Evolutionary conservation across 2,113 vertebrate genomes (phyloP), one percentile per base, ranked within the genome.

Genomic region (Pholis gunnellus): DNA sequence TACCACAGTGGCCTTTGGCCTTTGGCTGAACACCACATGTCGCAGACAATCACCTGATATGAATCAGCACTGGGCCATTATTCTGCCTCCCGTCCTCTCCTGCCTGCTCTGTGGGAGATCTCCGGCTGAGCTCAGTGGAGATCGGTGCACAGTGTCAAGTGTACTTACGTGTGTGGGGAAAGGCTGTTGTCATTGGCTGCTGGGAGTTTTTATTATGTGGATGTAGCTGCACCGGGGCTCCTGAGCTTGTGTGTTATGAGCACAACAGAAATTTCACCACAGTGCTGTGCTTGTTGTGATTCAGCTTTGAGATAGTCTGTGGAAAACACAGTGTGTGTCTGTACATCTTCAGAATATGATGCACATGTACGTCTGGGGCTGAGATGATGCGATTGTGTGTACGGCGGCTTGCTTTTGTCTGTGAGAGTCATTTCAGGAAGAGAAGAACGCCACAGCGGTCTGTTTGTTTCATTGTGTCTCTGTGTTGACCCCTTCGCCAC

Each of bases 1-100:
- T 80, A 59, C 87, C 66, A 5, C 59, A 1, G 20, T 80, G 92
- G 79, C 89, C 91, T 91, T 93, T 92, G 93, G 83, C 90, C 92
- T 91, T 90, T 91, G 88, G 87, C 92, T 69, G 80, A 86, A 80
- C 79, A 69, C 85, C 57, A 65, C 79, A 67, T 88, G 91, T 93
- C 90, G 89, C 84, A 84, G 87, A 83, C 78, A 79, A 91, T 92
- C 89, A 88, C 81, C 89, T 91, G 86, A 86, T 88, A 84, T 87
- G 85, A 92, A 89, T 87, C 90, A 90, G 80, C 54, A 66, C 79
- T 0, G 44, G 70, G 75, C 83, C 80, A 85, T 91, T 87, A 80
- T 88, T 87, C 75, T 77, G 67, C 71, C 79, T 86, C 54, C 73
- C 56, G 9, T 79, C 78, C 81, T 31, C 52, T 34, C 27, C 78